Base-by-base conservation (phyloP, 2,888 invertebrate genomes). In the Drosophila melanosoma region DNA sequence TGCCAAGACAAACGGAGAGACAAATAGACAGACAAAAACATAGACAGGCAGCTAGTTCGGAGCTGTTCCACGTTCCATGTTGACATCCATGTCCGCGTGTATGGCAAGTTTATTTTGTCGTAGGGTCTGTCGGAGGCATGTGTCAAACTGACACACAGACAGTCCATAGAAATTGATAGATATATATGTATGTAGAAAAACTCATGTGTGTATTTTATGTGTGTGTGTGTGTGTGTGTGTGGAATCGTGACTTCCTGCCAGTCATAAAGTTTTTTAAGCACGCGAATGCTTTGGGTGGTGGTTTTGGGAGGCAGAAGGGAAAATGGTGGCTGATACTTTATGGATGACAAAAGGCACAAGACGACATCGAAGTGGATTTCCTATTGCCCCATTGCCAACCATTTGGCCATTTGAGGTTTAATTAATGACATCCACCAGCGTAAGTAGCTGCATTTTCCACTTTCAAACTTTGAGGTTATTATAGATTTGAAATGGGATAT, bases 221-320 rank as follows among this genome's bases (percentile, higher is more conserved):
- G 33, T 45, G 42, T 70, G 64, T 76, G 72, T 40, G 42, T 63
- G n/a, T 68, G 33, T 56, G 52, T 60, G 52, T 75, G 70, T 86
- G 83, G 54, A 86, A 82, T 86, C 86, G 86, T 86, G 86, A 86
- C 86, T 86, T 89, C 86, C 86, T 89, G 89, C 79, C 69, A 71
- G 70, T 79, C 87, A 82, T 75, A 79, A 83, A 83, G 69, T 82
- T 71, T 74, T 65, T 51, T 54, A 67, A 67, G 61, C 71, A 74
- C 45, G 52, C 72, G 66, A 69, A 61, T 64, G 67, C 38, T 45
- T 26, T 23, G 36, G 49, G 45, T 45, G 45, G 20, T 23, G 45
- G 20, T 23, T 15, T 12, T 20, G 52, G 56, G 38, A 11, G 45
- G 36, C 33, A 29, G 26, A 3, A 56, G 51, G 45, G 20, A 2